Evolutionary conservation across 2,113 vertebrate genomes (phyloP).

Genomic region (Psammodynastes pulverulentus): DNA sequence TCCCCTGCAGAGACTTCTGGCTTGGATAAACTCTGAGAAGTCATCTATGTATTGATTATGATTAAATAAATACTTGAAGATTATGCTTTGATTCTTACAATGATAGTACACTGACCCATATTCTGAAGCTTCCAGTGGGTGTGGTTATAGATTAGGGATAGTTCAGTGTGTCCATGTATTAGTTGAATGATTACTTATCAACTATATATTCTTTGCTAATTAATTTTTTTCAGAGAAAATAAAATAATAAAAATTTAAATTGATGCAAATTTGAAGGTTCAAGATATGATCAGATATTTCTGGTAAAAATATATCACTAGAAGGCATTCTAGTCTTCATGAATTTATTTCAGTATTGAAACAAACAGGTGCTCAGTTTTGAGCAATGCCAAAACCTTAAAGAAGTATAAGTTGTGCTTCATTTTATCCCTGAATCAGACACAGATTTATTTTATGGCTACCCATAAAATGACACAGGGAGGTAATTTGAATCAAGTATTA

Average conservation of each 20-base stretch:
- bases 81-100: neutral
- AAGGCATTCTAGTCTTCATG: rapidly evolving
- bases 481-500: neutral
- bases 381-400: conserved; percentile 31
- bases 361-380: conserved; percentile 2
- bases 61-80: neutral
- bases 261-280: neutral
- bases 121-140: neutral
- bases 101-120: neutral
- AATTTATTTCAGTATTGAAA: neutral
- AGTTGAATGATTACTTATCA: neutral
- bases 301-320: neutral
- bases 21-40: neutral
- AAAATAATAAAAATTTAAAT: neutral
- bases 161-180: rapidly evolving
- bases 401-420: conserved; percentile 5
- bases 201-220: neutral
- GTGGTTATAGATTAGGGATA: neutral
- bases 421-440: neutral
- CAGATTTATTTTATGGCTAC: neutral
- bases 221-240: neutral
- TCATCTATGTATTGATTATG: neutral
- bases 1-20: neutral
- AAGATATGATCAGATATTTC: neutral
- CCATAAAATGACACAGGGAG: conserved; percentile 11